These are phyloP conservation scores for Bombus terrestris DNA, from an alignment of 1,140 invertebrate species.

Conservation along the genomic window DNA sequence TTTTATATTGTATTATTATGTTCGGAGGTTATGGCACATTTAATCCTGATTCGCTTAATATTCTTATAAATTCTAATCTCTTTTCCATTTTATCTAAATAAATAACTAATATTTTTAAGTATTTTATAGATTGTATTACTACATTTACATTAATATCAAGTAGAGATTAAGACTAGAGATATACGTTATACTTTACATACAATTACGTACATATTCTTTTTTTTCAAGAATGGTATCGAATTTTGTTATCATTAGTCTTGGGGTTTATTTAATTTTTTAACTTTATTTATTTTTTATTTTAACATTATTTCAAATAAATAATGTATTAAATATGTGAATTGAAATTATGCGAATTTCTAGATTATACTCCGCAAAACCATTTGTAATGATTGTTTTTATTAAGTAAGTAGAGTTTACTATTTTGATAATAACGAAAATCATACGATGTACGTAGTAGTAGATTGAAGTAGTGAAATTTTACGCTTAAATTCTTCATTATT, in stretches of 20 bases:
- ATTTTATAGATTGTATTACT: background rate
- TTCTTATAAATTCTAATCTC: background rate
- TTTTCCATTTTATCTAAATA: constrained; percentile 3
- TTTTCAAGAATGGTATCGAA: background rate
- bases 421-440: background rate
- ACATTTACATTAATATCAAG: background rate
- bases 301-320: background rate
- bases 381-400: no score
- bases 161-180: background rate
- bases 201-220: background rate
- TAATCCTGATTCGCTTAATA: background rate
- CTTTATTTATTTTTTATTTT: background rate
- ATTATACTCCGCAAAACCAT: no score
- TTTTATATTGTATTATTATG: constrained; percentile 26
- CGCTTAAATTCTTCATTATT: background rate
- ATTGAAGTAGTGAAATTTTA: background rate
- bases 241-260: background rate
- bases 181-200: background rate
- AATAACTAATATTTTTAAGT: no score
- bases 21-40: constrained; percentile 36
- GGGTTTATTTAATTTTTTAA: background rate
- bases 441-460: background rate
- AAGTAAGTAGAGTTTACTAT: background rate
- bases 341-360: background rate
- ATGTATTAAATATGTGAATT: background rate